These are phyloP conservation scores for Paramormyrops hopkinsi DNA, from an alignment of 2,797 vertebrate genomes.

Conservation along the genomic window DNA sequence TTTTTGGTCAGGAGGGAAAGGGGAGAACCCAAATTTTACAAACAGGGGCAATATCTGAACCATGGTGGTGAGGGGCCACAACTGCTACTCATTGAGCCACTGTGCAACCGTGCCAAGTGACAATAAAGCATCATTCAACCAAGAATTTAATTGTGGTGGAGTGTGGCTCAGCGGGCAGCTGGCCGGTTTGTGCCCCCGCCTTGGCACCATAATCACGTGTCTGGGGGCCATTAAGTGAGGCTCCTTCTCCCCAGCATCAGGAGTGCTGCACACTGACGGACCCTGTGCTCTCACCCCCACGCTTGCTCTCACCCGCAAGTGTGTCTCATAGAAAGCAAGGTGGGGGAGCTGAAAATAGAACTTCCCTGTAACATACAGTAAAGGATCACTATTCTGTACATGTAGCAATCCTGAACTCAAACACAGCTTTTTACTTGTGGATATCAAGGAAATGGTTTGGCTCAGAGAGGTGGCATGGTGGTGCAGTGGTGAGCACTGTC, in stretches of 20 bases:
- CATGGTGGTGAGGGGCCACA: not conserved
- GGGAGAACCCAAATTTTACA: not conserved
- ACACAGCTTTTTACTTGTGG: not conserved
- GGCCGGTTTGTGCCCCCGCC: not conserved
- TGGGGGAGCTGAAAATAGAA: not conserved
- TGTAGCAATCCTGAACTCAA: slow-evolving; percentile 2
- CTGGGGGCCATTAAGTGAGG: not conserved
- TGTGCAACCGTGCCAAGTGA: not conserved
- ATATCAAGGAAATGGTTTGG: not conserved
- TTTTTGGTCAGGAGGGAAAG: not conserved
- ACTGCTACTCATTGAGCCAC: not conserved
- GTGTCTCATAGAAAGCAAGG: not conserved
- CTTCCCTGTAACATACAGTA: not conserved
- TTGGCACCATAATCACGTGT: not conserved
- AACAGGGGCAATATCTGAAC: not conserved
- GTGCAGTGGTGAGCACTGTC: not conserved
- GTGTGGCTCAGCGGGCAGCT: not conserved
- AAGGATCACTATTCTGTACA: not conserved
- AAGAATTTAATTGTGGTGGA: not conserved
- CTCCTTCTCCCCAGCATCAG: not conserved
- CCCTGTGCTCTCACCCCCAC: not conserved
- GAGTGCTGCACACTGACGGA: not conserved
- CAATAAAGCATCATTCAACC: not conserved
- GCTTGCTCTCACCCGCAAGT: not conserved
- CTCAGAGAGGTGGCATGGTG: not conserved